A percentile compares a stretch with the other conserved stretches of the same genome.
phyloP scores from a whole-genome alignment of 2,113 vertebrate species.

The Colinus virginianus region DNA sequence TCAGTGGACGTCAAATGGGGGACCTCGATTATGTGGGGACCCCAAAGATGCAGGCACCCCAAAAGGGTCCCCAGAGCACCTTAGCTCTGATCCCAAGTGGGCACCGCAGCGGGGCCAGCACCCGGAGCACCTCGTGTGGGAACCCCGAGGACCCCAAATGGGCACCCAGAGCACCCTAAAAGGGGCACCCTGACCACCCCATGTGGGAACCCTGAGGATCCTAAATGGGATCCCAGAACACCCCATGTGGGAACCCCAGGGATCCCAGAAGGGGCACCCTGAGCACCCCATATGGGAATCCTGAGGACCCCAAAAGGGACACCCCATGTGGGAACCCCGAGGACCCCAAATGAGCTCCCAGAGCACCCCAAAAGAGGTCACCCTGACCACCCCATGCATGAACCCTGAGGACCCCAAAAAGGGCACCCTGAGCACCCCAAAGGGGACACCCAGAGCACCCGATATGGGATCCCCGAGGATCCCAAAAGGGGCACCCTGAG shows the following conservation, averaged over 20 bases:
- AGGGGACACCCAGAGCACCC: no score
- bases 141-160: not conserved
- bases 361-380: no score
- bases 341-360: not conserved
- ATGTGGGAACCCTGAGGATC: rapidly evolving
- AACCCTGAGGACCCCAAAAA: no score
- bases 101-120: not conserved
- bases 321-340: not conserved
- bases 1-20: not conserved
- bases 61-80: not conserved
- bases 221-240: no score
- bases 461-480: no score
- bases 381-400: no score
- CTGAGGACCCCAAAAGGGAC: not conserved
- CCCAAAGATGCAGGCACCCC: no score
- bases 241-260: not conserved
- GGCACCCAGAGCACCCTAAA: no score
- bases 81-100: not conserved
- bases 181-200: not conserved
- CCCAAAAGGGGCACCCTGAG: no score
- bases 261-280: not conserved
- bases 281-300: rapidly evolving
- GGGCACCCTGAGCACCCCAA: no score
- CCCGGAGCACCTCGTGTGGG: rapidly evolving
- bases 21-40: not conserved